Percentiles rank a stretch among this genome's conserved stretches.
Conservation (phyloP, 2,797 vertebrate species). For the Neostethus bicornis region DNA sequence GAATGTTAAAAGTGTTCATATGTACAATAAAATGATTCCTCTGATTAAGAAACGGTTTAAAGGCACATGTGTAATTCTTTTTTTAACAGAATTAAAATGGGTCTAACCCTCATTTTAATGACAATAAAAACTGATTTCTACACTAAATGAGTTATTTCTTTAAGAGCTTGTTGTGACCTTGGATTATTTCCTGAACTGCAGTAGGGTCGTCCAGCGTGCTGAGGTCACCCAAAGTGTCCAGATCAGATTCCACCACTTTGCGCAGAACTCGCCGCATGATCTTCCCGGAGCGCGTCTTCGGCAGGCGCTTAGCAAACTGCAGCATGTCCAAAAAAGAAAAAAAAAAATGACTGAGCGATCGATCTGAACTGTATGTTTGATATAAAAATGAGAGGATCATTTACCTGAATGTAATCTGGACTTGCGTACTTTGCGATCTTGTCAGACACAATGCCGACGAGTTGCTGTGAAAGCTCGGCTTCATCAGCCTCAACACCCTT, state of each 20-base stretch:
- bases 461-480: slow-evolving; percentile 72
- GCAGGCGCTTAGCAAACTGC: slow-evolving; percentile 87
- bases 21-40: slow-evolving; percentile 16
- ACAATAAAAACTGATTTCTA: too few relatives aligned
- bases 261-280: slow-evolving; percentile 93
- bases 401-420: slow-evolving; percentile 85
- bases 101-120: neutral
- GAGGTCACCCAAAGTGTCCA: slow-evolving; percentile 84
- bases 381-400: too few relatives aligned
- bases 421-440: slow-evolving; percentile 96
- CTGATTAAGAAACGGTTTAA: neutral
- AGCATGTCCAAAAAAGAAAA: neutral
- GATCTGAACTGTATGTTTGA: neutral
- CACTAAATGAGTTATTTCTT: slow-evolving; percentile 12
- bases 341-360: neutral
- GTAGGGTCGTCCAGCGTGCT: slow-evolving; percentile 92
- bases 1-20: slow-evolving; percentile 20
- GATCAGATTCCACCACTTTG: slow-evolving; percentile 81
- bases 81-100: neutral
- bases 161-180: slow-evolving; percentile 67
- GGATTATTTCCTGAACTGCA: slow-evolving; percentile 85
- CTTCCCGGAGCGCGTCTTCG: slow-evolving; percentile 96
- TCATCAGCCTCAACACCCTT: slow-evolving; percentile 63
- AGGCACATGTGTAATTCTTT: slow-evolving; percentile 6
- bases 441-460: slow-evolving; percentile 82